Conservation (phyloP, 2,797 vertebrate genomes). For the Molossus alvarezi region DNA sequence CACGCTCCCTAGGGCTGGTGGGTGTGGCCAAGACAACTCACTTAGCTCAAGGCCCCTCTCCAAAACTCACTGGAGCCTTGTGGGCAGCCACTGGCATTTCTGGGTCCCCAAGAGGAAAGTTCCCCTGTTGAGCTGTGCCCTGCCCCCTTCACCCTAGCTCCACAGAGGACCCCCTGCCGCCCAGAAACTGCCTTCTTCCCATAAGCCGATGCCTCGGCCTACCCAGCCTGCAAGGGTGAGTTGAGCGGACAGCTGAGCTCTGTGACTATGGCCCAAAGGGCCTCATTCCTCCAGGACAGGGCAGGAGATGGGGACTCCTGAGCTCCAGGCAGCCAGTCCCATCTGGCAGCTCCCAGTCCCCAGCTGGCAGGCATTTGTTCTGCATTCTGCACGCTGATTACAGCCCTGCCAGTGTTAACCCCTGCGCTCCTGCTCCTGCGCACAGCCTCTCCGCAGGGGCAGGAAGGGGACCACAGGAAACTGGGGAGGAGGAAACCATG, state of each 20-base stretch:
- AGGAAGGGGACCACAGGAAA: not conserved
- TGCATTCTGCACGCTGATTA: slow-evolving; percentile 87
- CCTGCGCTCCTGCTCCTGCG: slow-evolving; percentile 66
- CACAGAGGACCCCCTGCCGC: not conserved
- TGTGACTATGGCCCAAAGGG: not conserved
- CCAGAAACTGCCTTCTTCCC: not conserved
- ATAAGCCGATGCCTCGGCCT: not conserved
- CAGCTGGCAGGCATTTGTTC: slow-evolving; percentile 91
- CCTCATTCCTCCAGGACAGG: not conserved
- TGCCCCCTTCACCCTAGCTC: not conserved
- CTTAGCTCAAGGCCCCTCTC: not conserved
- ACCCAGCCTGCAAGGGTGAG: slow-evolving; percentile 1
- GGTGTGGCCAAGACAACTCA: not conserved
- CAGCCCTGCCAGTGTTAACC: slow-evolving; percentile 69
- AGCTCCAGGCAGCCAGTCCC: not conserved
- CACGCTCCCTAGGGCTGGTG: not conserved
- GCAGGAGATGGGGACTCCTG: not conserved
- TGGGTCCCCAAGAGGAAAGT: not conserved
- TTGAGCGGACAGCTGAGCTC: not conserved
- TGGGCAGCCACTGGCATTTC: slow-evolving; percentile 19
- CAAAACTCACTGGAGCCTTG: slow-evolving; percentile 30
- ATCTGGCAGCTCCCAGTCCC: slow-evolving; percentile 58
- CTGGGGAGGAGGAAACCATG: not conserved
- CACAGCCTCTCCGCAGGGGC: slow-evolving; percentile 56
- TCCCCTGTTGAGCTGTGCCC: not conserved